Conservation (phyloP, 2,113 vertebrate species). For the Baryphthengus martii region DNA sequence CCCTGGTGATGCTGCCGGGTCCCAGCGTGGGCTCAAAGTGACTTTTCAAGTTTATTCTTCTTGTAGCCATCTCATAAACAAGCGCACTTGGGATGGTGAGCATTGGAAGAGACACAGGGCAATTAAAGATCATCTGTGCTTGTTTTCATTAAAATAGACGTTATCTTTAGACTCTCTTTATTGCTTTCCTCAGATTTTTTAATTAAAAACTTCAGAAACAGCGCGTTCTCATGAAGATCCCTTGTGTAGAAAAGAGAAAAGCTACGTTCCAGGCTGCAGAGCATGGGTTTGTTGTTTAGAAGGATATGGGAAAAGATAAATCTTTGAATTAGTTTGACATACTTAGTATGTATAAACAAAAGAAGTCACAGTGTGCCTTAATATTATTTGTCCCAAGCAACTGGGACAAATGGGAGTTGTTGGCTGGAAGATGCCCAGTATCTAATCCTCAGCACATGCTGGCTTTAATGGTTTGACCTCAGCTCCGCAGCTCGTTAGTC, state of each 20-base stretch:
- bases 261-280: slow-evolving; percentile 36
- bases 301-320: slow-evolving; percentile 58
- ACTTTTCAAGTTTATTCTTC: neutral
- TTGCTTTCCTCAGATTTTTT: slow-evolving; percentile 43
- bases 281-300: slow-evolving; percentile 33
- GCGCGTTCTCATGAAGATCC: slow-evolving; percentile 22
- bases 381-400: slow-evolving; percentile 61
- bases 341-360: slow-evolving; percentile 67
- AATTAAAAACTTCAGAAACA: slow-evolving; percentile 60
- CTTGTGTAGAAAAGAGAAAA: slow-evolving; percentile 8
- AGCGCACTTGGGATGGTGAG: neutral
- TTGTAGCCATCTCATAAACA: neutral
- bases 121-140: neutral
- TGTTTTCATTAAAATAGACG: neutral
- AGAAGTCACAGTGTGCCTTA: slow-evolving; percentile 51
- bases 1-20: neutral
- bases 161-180: slow-evolving; percentile 23
- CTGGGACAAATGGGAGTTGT: neutral
- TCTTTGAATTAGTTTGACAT: slow-evolving; percentile 52
- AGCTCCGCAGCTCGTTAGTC: neutral
- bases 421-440: slow-evolving; percentile 50
- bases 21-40: neutral
- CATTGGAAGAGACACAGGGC: neutral
- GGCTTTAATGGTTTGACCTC: neutral
- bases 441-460: accelerated